These are phyloP conservation scores for Enteromius argenteus DNA, from an alignment of 2,797 vertebrate species.

Conservation along the genomic window DNA sequence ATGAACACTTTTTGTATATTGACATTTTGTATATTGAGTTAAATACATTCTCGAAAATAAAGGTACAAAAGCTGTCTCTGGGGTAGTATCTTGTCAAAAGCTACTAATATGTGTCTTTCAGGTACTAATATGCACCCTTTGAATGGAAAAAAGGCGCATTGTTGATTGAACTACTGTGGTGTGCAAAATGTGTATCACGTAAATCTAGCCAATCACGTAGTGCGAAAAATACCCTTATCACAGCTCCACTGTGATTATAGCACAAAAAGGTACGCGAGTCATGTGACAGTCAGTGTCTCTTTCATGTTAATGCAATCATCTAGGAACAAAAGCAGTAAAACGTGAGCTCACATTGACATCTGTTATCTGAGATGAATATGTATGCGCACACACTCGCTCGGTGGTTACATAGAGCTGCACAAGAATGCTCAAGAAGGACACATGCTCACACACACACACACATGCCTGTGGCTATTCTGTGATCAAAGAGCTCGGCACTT, in stretches of 20 bases:
- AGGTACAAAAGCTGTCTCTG: background rate
- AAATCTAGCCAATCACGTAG: background rate
- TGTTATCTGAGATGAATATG: constrained; percentile 45
- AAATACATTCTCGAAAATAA: background rate
- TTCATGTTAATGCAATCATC: constrained; percentile 24
- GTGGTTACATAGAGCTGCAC: constrained; percentile 12
- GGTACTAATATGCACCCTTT: background rate
- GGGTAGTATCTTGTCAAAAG: background rate
- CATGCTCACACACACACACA: constrained; percentile 11
- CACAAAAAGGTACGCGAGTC: background rate
- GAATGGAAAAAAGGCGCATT: background rate
- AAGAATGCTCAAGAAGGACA: constrained; percentile 40
- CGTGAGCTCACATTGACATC: constrained; percentile 19
- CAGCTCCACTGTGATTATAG: background rate
- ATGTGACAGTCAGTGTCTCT: background rate
- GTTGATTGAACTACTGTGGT: background rate
- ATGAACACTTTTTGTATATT: too few relatives aligned
- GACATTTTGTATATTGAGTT: background rate
- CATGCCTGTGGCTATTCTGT: constrained; percentile 59
- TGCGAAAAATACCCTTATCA: background rate
- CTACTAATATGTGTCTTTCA: background rate
- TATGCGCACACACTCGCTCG: constrained; percentile 19
- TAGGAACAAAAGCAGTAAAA: constrained; percentile 29
- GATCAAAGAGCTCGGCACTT: constrained; percentile 71
- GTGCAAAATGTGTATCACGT: background rate